Conservation (phyloP, 2,797 vertebrate species). For the Setipinna tenuifilis region DNA sequence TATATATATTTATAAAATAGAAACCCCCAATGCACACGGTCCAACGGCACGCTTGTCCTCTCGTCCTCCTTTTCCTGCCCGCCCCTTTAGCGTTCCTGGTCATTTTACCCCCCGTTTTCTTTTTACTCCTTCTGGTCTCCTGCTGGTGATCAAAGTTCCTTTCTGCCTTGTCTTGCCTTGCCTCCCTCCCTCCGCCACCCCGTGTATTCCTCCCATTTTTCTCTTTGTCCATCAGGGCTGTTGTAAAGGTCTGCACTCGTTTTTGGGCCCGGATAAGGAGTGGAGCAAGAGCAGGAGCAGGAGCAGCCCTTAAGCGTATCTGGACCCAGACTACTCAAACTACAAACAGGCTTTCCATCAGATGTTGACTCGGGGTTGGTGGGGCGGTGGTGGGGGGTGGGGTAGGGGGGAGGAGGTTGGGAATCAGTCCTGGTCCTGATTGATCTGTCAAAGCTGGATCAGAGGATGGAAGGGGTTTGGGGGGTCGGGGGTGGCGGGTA, state of each 20-base stretch:
- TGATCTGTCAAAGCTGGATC: no score
- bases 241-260: not conserved
- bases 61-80: not conserved
- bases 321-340: not conserved
- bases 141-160: slow-evolving; percentile 17
- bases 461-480: no score
- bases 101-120: not conserved
- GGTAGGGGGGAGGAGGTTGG: no score
- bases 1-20: slow-evolving; percentile 26
- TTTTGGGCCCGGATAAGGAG: not conserved
- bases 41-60: not conserved
- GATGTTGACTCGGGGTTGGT: no score
- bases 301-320: not conserved
- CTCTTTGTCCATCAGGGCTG: not conserved
- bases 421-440: no score
- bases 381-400: no score
- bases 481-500: no score
- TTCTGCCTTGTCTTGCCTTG: not conserved
- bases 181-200: not conserved
- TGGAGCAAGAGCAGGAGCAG: no score
- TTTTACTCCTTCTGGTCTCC: not conserved
- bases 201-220: not conserved
- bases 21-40: not conserved
- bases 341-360: no score
- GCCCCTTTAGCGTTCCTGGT: not conserved